Evolutionary conservation across 2,113 vertebrate species (phyloP), one percentile per base, ranked within the genome.

Genomic region (Neopipo cinnamomea): DNA sequence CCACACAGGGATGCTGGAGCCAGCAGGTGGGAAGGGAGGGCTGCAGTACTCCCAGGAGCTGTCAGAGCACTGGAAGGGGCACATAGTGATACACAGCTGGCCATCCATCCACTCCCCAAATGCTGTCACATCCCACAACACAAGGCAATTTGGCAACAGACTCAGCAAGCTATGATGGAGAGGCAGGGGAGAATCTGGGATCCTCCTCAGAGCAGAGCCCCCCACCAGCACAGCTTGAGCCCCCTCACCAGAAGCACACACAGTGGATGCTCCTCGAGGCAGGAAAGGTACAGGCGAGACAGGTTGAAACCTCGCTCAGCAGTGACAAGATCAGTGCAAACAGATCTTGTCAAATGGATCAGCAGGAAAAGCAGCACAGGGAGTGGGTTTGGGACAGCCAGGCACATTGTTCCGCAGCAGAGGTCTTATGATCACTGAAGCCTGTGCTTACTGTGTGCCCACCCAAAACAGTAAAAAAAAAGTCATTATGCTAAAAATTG

Each of bases 1-100:
- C 52, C 1, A 11, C 30, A 2, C 0, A 0, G n/a, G 0, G 0
- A 49, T n/a, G 65, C 41, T 75, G 65, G 22, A 83, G 52, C 46
- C 79, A 63, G 28, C 2, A 4, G 41, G 23, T 39, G 46, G 58
- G 35, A 23, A 21, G 14, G 13, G 27, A 27, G 55, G n/a, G 71
- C 52, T 77, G 72, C 5, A 3, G 1, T 1, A 49, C 9, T 65
- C 63, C 81, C 59, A 31, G 59, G 44, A 59, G 73, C 27, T 23
- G 23, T 1, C 25, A 62, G 41, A 65, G 46, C 18, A 2, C 33
- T 5, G 9, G 16, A 35, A 77, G 50, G n/a, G 58, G 14, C 74
- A 62, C 49, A 7, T 0, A 0, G 58, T 22, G 21, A 52, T 28
- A 68, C 6, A 5, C 21, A n/a, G 1, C 35, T 14, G 55, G n/a